Evolutionary conservation across 1,140 invertebrate genomes (phyloP), one percentile per base, ranked within the genome.

Genomic region (Microplitis mediator): DNA sequence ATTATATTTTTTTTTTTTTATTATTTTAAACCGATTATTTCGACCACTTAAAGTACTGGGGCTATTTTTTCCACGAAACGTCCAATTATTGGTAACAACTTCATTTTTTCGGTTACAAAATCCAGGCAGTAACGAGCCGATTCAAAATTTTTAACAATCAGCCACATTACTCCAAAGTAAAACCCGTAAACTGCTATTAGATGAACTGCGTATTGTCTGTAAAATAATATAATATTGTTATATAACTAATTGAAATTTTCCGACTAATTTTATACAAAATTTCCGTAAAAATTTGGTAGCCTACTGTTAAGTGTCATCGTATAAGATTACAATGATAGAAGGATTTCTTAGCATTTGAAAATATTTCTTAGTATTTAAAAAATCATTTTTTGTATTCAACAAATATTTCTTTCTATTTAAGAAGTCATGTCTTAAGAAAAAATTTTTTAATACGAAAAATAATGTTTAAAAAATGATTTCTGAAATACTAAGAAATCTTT

Each of bases 201-300:
- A 35, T 86, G 85, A 69, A 86, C 67, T 45, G 82, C 70, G 73
- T 84, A 83, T 69, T 85, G 78, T 31, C 85, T 86, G 77, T 4
- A 78, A 83, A 76, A 71, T 54, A 14, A 58, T 64, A 39, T 51
- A 58, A 72, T 34, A 72, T 6, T 31, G 8, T 65, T 65, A 39
- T 50, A 16, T 39, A 14, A 14, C 8, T 63, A 36, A 63, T n/a
- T n/a, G 4, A 39, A 39, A 14, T 63, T 39, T n/a, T 23, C 34
- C 2, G 23, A 23, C 23, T 0, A 23, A 23, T 23, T 23, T 2
- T 2, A 23, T 2, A 23, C 23, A 23, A 23, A 23, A 23, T 23
- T 23, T 1, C 23, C 23, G 23, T 2, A 32, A 31, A 64, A 4
- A 45, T 64, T 45, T 45, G 23, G 23, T 23, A 23, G 2, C 23